These are phyloP conservation scores for Speoplatyrhinus poulsoni DNA, from an alignment of 2,113 vertebrate species.

Conservation along the genomic window DNA sequence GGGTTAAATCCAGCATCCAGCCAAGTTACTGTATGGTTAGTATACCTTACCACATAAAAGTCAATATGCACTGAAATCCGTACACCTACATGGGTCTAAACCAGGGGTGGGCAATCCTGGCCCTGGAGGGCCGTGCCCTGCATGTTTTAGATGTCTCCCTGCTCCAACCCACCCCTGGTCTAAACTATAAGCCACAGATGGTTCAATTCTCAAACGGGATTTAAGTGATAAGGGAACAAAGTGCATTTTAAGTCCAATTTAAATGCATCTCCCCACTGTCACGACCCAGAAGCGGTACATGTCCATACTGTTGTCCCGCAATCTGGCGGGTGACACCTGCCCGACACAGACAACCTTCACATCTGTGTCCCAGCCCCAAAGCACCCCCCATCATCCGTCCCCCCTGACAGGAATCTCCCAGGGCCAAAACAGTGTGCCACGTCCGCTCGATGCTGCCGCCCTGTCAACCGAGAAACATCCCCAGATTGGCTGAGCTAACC, in stretches of 20 bases:
- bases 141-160: too few species aligned
- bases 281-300: constrained; percentile 17
- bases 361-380: constrained; percentile 23
- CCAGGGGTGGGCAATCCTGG: too few species aligned
- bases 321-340: not conserved
- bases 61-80: too few species aligned
- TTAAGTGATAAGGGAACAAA: not conserved
- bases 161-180: too few species aligned
- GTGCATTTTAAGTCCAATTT: constrained; percentile 14
- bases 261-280: constrained; percentile 13
- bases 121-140: too few species aligned
- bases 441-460: constrained; percentile 58
- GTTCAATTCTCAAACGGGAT: not conserved
- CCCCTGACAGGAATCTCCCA: constrained; percentile 59
- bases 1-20: too few species aligned
- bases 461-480: constrained; percentile 65
- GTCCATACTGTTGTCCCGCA: not conserved
- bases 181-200: not conserved
- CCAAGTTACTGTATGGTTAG: too few species aligned
- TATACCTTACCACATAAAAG: too few species aligned
- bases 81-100: too few species aligned
- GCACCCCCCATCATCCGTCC: not conserved
- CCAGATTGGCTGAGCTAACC: constrained; percentile 50
- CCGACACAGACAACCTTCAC: constrained; percentile 18
- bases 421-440: constrained; percentile 52